Evolutionary conservation across 1,140 invertebrate genomes (phyloP).

Genomic region (Drosophila ambigua): DNA sequence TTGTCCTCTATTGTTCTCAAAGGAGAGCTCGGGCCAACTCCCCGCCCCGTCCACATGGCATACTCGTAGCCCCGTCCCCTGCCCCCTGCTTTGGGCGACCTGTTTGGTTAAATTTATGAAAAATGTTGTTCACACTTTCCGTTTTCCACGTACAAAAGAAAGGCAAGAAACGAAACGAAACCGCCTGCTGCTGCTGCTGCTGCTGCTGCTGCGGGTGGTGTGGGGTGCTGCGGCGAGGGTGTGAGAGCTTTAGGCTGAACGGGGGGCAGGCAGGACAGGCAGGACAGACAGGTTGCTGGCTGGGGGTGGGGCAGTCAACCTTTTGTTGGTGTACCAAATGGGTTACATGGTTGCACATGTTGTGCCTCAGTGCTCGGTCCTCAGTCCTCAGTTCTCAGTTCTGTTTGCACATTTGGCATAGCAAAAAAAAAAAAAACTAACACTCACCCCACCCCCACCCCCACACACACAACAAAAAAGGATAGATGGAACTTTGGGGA

Average conservation of each 20-base stretch:
- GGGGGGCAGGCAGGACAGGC: slow-evolving; percentile 18
- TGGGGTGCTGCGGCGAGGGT: not conserved
- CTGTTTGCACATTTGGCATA: slow-evolving; percentile 30
- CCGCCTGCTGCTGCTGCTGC: slow-evolving; percentile 26
- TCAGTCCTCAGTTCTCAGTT: slow-evolving; percentile 3
- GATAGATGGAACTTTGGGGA: not conserved
- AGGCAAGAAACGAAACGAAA: slow-evolving; percentile 13
- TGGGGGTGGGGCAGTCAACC: slow-evolving; percentile 12
- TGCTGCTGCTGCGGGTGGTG: no score
- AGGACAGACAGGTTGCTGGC: slow-evolving; percentile 38
- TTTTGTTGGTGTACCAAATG: slow-evolving; percentile 69
- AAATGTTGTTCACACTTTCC: slow-evolving; percentile 83
- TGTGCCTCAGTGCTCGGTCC: slow-evolving; percentile 6
- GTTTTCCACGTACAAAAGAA: slow-evolving; percentile 13
- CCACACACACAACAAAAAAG: slow-evolving; percentile 12
- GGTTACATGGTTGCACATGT: slow-evolving; percentile 75
- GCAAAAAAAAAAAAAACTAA: slow-evolving; percentile 34
- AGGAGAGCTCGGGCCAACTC: no score
- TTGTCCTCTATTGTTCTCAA: slow-evolving; percentile 64
- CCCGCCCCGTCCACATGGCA: not conserved
- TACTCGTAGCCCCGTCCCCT: not conserved
- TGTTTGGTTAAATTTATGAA: slow-evolving; percentile 82
- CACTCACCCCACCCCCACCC: not conserved
- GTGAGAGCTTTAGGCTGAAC: not conserved
- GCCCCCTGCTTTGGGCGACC: not conserved